Percentiles rank a stretch among this genome's conserved stretches.
Conservation (phyloP, 2,888 invertebrate genomes). For the Cryptosula pallasiana region DNA sequence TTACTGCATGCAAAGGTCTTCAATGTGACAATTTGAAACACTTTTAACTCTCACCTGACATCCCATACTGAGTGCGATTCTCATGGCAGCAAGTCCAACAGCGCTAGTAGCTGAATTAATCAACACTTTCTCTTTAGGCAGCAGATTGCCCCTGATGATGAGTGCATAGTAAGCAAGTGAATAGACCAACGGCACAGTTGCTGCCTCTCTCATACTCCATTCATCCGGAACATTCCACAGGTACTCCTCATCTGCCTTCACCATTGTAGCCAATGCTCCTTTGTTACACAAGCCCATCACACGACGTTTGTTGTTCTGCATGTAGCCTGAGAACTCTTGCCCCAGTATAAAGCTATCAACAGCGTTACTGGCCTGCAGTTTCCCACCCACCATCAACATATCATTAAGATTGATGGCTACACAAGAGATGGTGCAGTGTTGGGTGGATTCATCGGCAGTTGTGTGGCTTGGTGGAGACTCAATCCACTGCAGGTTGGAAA, state of each 20-base stretch:
- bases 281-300: slow-evolving; percentile 63
- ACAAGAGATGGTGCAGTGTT: too few relatives aligned
- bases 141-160: slow-evolving; percentile 80
- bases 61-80: slow-evolving; percentile 82
- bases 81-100: slow-evolving; percentile 93
- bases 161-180: slow-evolving; percentile 84
- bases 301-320: too few relatives aligned
- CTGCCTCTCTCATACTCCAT: slow-evolving; percentile 86
- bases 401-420: too few relatives aligned
- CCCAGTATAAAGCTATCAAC: slow-evolving; percentile 91
- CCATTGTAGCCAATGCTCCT: slow-evolving; percentile 69
- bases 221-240: slow-evolving; percentile 76
- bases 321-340: slow-evolving; percentile 87
- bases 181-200: slow-evolving; percentile 91
- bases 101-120: slow-evolving; percentile 95
- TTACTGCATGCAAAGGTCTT: too few relatives aligned
- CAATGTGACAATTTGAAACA: too few relatives aligned
- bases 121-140: slow-evolving; percentile 65
- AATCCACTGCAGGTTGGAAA: too few relatives aligned
- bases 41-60: too few relatives aligned
- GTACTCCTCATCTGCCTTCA: slow-evolving; percentile 70
- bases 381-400: too few relatives aligned
- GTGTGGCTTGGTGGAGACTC: too few relatives aligned
- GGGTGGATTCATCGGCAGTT: too few relatives aligned
- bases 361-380: too few relatives aligned